phyloP scores from a whole-genome alignment of 2,113 vertebrate genomes.

The Enhydra lutris region DNA sequence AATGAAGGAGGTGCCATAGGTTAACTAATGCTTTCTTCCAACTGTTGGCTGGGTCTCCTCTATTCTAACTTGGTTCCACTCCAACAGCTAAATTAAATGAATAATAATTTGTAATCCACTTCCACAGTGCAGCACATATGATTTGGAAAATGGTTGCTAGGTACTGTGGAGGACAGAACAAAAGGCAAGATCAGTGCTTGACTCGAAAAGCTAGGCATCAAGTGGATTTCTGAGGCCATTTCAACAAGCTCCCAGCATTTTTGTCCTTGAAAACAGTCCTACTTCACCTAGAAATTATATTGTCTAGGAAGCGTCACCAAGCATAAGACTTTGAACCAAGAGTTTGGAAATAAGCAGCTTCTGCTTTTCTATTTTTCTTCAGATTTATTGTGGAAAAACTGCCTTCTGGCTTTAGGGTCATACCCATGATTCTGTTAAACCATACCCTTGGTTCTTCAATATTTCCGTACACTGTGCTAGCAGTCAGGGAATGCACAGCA shows the following conservation, averaged over 20 bases:
- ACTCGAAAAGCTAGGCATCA: not conserved
- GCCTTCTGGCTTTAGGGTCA: not conserved
- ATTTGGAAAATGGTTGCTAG: not conserved
- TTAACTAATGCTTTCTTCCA: not conserved
- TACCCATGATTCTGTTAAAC: not conserved
- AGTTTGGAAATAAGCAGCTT: not conserved
- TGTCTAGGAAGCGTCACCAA: not conserved
- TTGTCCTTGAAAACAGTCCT: not conserved
- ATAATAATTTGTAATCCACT: conserved; percentile 17
- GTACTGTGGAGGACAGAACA: not conserved
- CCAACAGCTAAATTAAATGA: conserved; percentile 31
- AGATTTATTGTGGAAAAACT: not conserved
- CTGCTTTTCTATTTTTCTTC: not conserved
- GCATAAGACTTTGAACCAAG: conserved; percentile 16
- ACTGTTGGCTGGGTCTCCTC: not conserved
- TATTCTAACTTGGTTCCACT: conserved; percentile 28
- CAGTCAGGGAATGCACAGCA: not conserved
- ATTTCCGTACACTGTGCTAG: not conserved
- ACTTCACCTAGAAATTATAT: not conserved
- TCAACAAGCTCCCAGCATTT: not conserved
- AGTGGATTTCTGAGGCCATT: not conserved
- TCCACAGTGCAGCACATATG: not conserved
- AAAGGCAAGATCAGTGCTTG: not conserved
- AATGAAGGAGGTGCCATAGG: not conserved
- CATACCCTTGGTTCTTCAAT: not conserved